Conservation (phyloP, 2,113 vertebrate species). For the Aleadryas rufinucha region DNA sequence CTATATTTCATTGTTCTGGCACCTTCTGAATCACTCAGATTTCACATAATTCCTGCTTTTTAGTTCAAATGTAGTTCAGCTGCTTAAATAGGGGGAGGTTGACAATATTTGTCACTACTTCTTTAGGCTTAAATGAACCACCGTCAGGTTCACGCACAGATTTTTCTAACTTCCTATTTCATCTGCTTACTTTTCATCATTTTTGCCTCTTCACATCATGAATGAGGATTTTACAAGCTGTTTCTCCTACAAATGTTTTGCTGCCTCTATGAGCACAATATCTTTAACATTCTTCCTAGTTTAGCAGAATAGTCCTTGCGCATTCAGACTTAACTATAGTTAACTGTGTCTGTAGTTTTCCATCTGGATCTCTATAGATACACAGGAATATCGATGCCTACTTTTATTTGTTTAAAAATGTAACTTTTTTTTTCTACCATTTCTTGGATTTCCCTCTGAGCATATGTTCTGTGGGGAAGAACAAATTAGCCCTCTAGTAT, state of each 20-base stretch:
- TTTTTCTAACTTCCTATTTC: neutral
- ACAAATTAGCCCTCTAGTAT: constrained; percentile 24
- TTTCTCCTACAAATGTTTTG: neutral
- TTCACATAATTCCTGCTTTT: neutral
- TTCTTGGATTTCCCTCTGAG: neutral
- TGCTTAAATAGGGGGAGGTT: neutral
- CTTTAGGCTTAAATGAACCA: neutral
- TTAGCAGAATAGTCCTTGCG: neutral
- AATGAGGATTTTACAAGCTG: neutral
- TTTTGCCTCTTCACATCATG: neutral
- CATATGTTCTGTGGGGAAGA: constrained; percentile 9
- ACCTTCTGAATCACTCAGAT: neutral
- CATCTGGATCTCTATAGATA: neutral
- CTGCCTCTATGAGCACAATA: neutral
- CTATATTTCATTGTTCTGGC: neutral
- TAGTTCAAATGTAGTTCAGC: neutral
- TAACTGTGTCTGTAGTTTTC: neutral
- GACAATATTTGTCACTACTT: neutral
- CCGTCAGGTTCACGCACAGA: neutral
- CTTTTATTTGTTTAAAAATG: neutral
- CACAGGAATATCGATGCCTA: neutral
- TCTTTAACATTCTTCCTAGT: neutral
- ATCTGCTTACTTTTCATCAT: neutral
- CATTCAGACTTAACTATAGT: neutral
- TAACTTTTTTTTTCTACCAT: neutral